Evolutionary conservation across 2,113 vertebrate genomes (phyloP), one percentile per base, ranked within the genome.

Genomic region (Pleuronectes platessa): DNA sequence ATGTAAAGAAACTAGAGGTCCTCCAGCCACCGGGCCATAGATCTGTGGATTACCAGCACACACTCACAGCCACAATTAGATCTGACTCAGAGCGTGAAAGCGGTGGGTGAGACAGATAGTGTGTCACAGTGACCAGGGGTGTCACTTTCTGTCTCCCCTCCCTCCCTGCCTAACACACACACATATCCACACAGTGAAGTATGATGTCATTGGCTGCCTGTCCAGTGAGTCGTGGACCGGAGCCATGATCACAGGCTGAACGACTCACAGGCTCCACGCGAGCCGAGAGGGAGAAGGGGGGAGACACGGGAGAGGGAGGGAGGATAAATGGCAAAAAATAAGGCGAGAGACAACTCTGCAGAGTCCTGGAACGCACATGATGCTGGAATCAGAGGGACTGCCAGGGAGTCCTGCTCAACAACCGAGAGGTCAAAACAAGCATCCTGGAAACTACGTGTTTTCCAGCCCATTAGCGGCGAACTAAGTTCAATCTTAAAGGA

Each of bases 41-140:
- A 47, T 58, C 49, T 37, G 17, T 64, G 61, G 45, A 74, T 58
- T 47, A 71, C 1, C 17, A 84, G 17, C 9, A 51, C 21, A 69
- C 42, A n/a, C 55, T 26, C 61, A 62, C 0, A 47, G 53, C 40
- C 76, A 55, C 79, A 72, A 3, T 58, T 58, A 61, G 65, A 65
- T 68, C 54, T 73, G 84, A 82, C 75, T 87, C 69, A 78, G 54
- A 63, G 79, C 3, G 0, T 9, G n/a, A 55, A 73, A 68, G 31
- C 9, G 51, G 58, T 53, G 76, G 79, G 73, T 69, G 85, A 88
- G 82, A 88, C 47, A 70, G 68, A 81, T 76, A 67, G 61, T 83
- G 83, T 89, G 89, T 91, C 91, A 93, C 88, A 76, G 62, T 90
- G 88, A 92, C 90, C 92, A 90, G 75, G 84, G 75, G 90, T 91